These are phyloP conservation scores for Trypoxylus dichotomus DNA, from an alignment of 1,140 invertebrate genomes.

Conservation along the genomic window DNA sequence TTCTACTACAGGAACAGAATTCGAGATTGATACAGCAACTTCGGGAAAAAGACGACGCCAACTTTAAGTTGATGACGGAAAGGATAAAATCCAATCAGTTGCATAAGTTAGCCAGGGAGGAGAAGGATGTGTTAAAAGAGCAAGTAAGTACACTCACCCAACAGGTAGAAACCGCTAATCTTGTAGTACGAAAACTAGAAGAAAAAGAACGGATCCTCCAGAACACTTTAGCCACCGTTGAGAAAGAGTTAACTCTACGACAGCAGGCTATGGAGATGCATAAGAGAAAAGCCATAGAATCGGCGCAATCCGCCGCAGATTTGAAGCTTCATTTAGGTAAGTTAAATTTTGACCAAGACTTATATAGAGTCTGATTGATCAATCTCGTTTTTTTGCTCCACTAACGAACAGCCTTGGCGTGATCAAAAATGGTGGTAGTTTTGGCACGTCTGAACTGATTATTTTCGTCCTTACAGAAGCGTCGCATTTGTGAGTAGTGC, in stretches of 20 bases:
- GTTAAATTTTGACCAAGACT: too few species aligned
- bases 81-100: conserved; percentile 96
- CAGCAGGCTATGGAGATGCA: conserved; percentile 97
- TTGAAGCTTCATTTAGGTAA: conserved; percentile 94
- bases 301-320: conserved; percentile 94
- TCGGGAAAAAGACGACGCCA: conserved; percentile 97
- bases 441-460: too few species aligned
- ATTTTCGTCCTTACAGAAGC: too few species aligned
- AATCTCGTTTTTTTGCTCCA: too few species aligned
- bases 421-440: too few species aligned
- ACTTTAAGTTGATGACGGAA: conserved; percentile 99
- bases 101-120: conserved; percentile 91
- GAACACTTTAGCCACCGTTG: conserved; percentile 88
- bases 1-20: conserved; percentile 33
- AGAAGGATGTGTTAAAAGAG: conserved; percentile 88
- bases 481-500: too few species aligned
- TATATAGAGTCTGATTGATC: too few species aligned
- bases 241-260: conserved; percentile 88
- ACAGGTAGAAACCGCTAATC: conserved; percentile 89
- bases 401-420: too few species aligned
- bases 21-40: conserved; percentile 93
- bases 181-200: conserved; percentile 92
- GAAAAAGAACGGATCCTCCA: conserved; percentile 96
- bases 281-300: conserved; percentile 95
- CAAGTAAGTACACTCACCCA: conserved; percentile 64